A percentile compares a stretch with the other conserved stretches of the same genome.
These are phyloP conservation scores for Temnothorax nylanderi DNA, from an alignment of 1,140 invertebrate species.

Conservation along the genomic window DNA sequence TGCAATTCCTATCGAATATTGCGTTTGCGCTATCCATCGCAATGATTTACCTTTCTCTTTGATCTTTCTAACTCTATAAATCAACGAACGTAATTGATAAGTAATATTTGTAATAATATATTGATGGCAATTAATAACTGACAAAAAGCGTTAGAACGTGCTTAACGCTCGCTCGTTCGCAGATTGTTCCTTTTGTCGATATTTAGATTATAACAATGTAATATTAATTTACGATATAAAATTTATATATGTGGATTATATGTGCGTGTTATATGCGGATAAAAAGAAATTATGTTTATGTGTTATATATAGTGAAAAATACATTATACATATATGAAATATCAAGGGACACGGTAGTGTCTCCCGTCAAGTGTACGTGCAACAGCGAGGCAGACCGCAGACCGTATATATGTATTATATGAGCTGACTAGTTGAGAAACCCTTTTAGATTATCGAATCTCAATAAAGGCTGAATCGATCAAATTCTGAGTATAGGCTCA, in stretches of 20 bases:
- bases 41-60: slow-evolving; percentile 25
- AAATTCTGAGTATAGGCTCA: too few relatives aligned
- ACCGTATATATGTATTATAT: too few relatives aligned
- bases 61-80: not conserved
- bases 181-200: not conserved
- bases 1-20: not conserved
- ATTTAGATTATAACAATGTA: slow-evolving; percentile 2
- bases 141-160: slow-evolving; percentile 4
- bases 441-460: too few relatives aligned
- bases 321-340: not conserved
- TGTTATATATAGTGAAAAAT: not conserved
- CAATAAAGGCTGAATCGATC: too few relatives aligned
- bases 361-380: too few relatives aligned
- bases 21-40: not conserved
- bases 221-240: not conserved
- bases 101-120: slow-evolving; percentile 3
- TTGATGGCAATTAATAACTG: not conserved
- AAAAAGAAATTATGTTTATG: not conserved
- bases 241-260: not conserved
- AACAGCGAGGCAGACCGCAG: too few relatives aligned
- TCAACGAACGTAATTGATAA: not conserved
- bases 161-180: not conserved
- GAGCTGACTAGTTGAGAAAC: too few relatives aligned
- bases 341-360: too few relatives aligned
- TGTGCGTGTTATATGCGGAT: not conserved